These are phyloP conservation scores for Hypomesus transpacificus DNA, from an alignment of 2,113 vertebrate species.

Conservation along the genomic window DNA sequence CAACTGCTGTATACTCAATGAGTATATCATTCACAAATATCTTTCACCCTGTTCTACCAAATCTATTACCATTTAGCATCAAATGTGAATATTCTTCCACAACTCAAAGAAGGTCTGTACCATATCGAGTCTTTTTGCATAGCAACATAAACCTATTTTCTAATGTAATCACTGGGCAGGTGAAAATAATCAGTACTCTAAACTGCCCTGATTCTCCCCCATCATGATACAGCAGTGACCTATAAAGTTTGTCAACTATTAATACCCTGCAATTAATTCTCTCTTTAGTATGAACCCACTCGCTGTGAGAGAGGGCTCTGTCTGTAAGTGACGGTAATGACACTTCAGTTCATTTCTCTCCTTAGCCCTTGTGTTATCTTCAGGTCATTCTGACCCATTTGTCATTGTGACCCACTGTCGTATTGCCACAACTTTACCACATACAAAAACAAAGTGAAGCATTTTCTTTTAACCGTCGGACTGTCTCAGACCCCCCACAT, in stretches of 20 bases:
- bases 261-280: conserved; percentile 30
- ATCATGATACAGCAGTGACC: conserved; percentile 16
- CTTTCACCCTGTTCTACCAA: too few species aligned
- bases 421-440: too few species aligned
- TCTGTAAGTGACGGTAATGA: conserved; percentile 31
- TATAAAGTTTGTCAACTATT: conserved; percentile 31
- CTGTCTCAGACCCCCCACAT: too few species aligned
- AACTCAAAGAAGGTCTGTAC: too few species aligned
- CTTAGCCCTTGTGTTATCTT: too few species aligned
- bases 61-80: neutral
- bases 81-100: neutral
- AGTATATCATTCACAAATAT: too few species aligned
- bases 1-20: too few species aligned
- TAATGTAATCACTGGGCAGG: neutral
- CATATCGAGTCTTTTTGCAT: too few species aligned
- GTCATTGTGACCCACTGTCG: too few species aligned
- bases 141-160: neutral
- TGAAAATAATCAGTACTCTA: conserved; percentile 19
- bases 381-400: too few species aligned
- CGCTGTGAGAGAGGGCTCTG: conserved; percentile 12
- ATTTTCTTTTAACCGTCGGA: too few species aligned
- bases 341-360: conserved; percentile 8
- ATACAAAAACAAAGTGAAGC: too few species aligned
- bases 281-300: conserved; percentile 12
- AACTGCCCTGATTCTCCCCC: conserved; percentile 8